Evolutionary conservation across 1,140 invertebrate species (phyloP).

Genomic region (Megathymus violae): DNA sequence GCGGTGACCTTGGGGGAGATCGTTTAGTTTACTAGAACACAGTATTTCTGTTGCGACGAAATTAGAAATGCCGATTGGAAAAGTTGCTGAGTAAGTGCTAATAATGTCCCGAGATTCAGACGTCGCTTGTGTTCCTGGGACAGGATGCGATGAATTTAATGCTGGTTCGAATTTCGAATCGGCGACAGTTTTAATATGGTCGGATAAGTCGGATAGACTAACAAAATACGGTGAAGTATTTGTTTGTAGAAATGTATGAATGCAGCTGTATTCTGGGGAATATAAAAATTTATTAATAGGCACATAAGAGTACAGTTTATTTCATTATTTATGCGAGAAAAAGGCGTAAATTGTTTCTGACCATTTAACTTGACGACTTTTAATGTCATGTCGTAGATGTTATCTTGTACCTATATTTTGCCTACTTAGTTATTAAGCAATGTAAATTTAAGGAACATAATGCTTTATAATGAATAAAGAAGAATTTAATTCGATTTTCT

Average conservation of each 20-base stretch:
- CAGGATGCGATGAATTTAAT: not conserved
- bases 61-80: not conserved
- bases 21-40: conserved; percentile 2
- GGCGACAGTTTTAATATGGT: not conserved
- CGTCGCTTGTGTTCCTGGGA: not conserved
- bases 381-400: too few species aligned
- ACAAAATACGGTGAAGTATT: not conserved
- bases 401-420: too few species aligned
- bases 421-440: too few species aligned
- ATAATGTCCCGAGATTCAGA: not conserved
- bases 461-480: too few species aligned
- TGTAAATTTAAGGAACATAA: too few species aligned
- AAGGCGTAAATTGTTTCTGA: too few species aligned
- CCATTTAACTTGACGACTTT: too few species aligned
- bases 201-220: not conserved
- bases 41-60: conserved; percentile 1
- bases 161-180: not conserved
- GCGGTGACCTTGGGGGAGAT: not conserved
- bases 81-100: conserved; percentile 3
- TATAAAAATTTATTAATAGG: too few species aligned
- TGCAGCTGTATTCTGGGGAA: not conserved
- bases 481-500: too few species aligned
- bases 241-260: not conserved
- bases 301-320: too few species aligned
- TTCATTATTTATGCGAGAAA: too few species aligned